Base-by-base conservation (phyloP, 2,888 invertebrate species). In the Malacosoma neustria region DNA sequence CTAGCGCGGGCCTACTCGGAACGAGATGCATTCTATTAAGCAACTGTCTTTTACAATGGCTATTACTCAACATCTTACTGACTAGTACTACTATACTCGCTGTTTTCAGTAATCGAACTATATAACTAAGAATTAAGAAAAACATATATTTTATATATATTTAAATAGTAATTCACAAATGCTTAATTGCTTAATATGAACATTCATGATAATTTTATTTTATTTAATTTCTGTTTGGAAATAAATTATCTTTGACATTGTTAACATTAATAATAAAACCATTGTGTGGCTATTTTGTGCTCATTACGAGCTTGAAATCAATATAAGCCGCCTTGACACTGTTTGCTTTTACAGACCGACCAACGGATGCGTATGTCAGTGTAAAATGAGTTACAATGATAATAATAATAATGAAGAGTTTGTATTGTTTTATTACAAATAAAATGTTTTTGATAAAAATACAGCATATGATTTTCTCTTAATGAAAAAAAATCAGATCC, bases 1-100 rank as follows among this genome's bases (percentile, higher is more conserved):
- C 76, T 77, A 77, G 72, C 74, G 67, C 68, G 63, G 56, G 51
- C 55, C 61, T 56, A 57, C 61, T 61, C 62, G 56, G 61, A 66
- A 61, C 72, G 64, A 81, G 77, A 82, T 81, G 80, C 79, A 79
- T 73, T 72, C 64, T 64, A 76, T 81, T 81, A 69, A 67, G 81
- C 66, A 84, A 81, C 61, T 57, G 60, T 54, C 63, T 61, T n/a
- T 60, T 57, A 68, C 69, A 62, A 58, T 63, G n/a, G 62, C 62
- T 62, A 65, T 80, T 77, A 68, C 79, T 72, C 72, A 81, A 80
- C 63, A 45, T 43, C 46, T 54, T 51, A 60, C 55, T 54, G 57
- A 51, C 46, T 49, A 50, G 49, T 22, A 22, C n/a, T n/a, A 13
- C 32, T 32, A 32, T 5, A 11, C 22, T 3, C 5, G 22, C 5